A percentile compares a stretch with the other conserved stretches of the same genome.
Evolutionary conservation across 1,140 invertebrate species (phyloP).

Genomic region (Magallana gigas): DNA sequence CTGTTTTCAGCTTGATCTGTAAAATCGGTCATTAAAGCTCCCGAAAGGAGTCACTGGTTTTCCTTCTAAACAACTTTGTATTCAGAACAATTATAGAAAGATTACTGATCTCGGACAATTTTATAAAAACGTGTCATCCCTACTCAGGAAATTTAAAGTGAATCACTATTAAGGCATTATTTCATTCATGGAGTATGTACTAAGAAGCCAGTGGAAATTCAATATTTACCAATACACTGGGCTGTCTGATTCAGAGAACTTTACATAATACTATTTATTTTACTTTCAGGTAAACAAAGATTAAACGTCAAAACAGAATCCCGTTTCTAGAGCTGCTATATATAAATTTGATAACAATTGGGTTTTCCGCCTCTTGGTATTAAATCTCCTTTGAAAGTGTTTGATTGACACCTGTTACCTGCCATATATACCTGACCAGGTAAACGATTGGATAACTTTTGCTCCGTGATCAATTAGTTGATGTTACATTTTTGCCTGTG

Average conservation of each 20-base stretch:
- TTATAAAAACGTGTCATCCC: not conserved
- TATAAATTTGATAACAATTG: conserved; percentile 34
- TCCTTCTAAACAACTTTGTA: not conserved
- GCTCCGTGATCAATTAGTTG: conserved; percentile 35
- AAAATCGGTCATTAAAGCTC: not conserved
- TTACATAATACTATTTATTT: conserved; percentile 35
- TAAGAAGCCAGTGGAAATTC: not conserved
- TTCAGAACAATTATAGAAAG: not conserved
- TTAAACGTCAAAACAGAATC: conserved; percentile 30
- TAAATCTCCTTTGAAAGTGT: conserved; percentile 30
- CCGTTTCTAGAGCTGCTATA: conserved; percentile 21
- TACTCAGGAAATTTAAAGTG: conserved; percentile 1
- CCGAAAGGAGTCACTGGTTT: conserved; percentile 15
- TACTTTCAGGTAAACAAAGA: conserved; percentile 36
- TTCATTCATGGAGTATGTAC: not conserved
- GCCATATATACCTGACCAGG: conserved; percentile 13
- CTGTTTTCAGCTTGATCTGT: not conserved
- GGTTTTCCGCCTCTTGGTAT: conserved; percentile 21
- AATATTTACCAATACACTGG: conserved; percentile 12
- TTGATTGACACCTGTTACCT: conserved; percentile 47
- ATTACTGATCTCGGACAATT: conserved; percentile 7
- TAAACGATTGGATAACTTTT: conserved; percentile 16
- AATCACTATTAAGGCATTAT: not conserved
- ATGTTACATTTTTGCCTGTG: conserved; percentile 28
- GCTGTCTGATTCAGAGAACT: conserved; percentile 3